A percentile compares a stretch with the other conserved stretches of the same genome.
These are phyloP conservation scores for Akabosia matsudoensis DNA, from an alignment of 1,140 invertebrate genomes.

Conservation along the genomic window DNA sequence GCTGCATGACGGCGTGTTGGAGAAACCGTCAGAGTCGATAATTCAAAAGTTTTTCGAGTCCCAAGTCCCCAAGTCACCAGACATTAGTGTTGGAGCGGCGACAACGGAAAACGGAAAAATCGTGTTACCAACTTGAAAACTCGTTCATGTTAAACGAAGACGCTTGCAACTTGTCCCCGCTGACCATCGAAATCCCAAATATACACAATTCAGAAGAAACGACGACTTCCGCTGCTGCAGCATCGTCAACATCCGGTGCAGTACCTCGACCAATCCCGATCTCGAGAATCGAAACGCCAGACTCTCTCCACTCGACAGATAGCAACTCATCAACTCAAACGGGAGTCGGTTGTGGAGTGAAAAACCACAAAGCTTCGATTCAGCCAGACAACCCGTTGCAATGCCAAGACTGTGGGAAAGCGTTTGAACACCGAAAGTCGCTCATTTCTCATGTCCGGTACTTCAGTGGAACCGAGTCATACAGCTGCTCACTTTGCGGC, in stretches of 20 bases:
- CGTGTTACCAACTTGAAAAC: background rate
- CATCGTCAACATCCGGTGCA: too few species aligned
- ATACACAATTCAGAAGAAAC: background rate
- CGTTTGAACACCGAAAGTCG: background rate
- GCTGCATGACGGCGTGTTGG: too few species aligned
- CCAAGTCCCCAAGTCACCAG: background rate
- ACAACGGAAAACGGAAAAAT: background rate
- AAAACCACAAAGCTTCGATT: background rate
- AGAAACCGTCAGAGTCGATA: too few species aligned
- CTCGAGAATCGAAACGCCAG: background rate
- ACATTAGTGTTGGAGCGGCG: background rate
- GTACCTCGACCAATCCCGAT: too few species aligned
- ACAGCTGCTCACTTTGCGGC: background rate
- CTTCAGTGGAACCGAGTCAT: background rate
- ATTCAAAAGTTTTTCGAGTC: background rate
- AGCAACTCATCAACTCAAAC: background rate
- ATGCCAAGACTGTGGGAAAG: slow-evolving; percentile 8
- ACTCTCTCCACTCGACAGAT: background rate
- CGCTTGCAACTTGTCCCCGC: background rate
- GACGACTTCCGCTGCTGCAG: too few species aligned
- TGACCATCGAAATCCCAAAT: slow-evolving; percentile 5
- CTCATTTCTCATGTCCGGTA: background rate
- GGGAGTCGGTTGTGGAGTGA: background rate
- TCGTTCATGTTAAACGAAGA: background rate
- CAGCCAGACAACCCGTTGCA: background rate